Conservation (phyloP, 1,140 invertebrate genomes). For the Araneus ventricosus region DNA sequence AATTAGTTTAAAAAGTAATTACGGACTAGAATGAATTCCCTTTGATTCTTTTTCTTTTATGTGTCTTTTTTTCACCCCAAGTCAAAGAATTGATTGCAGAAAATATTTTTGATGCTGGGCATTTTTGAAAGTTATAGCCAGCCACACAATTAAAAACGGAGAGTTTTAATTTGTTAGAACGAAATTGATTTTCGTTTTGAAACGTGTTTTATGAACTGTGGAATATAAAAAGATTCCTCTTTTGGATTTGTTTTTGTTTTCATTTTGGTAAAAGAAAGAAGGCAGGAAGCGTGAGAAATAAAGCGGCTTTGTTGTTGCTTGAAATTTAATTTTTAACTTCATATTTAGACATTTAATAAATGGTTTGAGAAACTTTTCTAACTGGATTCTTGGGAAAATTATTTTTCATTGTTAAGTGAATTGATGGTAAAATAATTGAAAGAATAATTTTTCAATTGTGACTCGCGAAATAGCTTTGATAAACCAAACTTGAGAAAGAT, state of each 20-base stretch:
- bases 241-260: neutral
- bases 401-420: conserved; percentile 16
- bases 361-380: neutral
- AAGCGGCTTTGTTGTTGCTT: neutral
- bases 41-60: conserved; percentile 34
- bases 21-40: conserved; percentile 41
- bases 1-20: conserved; percentile 64
- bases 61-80: conserved; percentile 3
- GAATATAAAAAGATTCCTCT: neutral
- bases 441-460: neutral
- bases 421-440: conserved; percentile 18
- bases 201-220: conserved; percentile 37
- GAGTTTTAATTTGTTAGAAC: conserved; percentile 35
- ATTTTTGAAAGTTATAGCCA: conserved; percentile 43
- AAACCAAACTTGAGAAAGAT: neutral
- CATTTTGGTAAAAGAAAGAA: neutral
- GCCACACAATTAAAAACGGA: conserved; percentile 43
- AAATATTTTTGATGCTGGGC: conserved; percentile 43
- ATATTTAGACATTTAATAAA: neutral
- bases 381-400: neutral
- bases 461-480: neutral
- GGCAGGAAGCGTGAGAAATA: neutral
- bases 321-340: conserved; percentile 13
- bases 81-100: conserved; percentile 42
- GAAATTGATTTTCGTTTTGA: conserved; percentile 34